Base-by-base conservation (phyloP, 1,140 invertebrate genomes). In the Tetramorium alpestre region DNA sequence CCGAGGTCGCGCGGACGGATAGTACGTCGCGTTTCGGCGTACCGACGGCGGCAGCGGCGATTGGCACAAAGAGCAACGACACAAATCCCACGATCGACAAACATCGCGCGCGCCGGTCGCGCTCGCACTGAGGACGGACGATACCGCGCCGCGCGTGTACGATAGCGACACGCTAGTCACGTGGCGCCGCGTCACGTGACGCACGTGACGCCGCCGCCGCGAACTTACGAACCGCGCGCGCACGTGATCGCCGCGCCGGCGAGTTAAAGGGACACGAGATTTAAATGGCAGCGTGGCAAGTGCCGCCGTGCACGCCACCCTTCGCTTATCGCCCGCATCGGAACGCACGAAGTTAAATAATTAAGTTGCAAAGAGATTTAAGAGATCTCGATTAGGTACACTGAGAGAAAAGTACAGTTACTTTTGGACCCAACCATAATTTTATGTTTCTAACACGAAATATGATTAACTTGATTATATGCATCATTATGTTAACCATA, bases 201-300 rank as follows among this genome's bases (percentile, higher is more conserved):
- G 18, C 84, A 7, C 47, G 22, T 54, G 38, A 56, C 51, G 41
- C 51, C 65, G 13, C n/a, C 41, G 67, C 82, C 81, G 82, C 67
- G 28, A 78, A 89, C 49, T 67, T 60, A n/a, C 18, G 28, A 72
- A 80, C 73, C 69, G 25, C 44, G 69, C 65, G 44, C 60, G 84
- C 87, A 86, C 75, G 88, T 86, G 88, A 86, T 51, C 77, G 44
- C 76, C 77, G 44, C 28, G 28, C 41, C 77, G 28, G 28, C 38
- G 22, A 72, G 22, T 82, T 82, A 82, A 72, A 82, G 51, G 51
- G 78, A 82, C 80, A 5, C 44, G 33, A 3, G 16, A 6, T 54
- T 54, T 54, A 54, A 54, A 54, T 54, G 51, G 54, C 22, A 58
- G 25, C 16, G 18, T 7, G 44, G 8, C n/a, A 18, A 1, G 22